phyloP scores from a whole-genome alignment of 1,140 invertebrate genomes.

The Marisa cornuarietis region DNA sequence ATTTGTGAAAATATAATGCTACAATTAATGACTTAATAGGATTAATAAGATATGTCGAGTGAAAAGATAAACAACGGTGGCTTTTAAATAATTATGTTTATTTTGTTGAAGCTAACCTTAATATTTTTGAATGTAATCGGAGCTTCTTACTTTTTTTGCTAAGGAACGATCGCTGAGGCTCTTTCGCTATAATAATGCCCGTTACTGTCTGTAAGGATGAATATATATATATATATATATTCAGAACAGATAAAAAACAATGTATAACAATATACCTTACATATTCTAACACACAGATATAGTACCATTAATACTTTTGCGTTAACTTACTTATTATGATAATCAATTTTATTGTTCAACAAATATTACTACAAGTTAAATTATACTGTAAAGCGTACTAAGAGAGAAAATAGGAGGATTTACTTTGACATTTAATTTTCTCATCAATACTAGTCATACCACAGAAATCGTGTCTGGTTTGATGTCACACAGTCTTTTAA shows the following conservation, averaged over 20 bases:
- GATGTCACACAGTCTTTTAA: slow-evolving; percentile 14
- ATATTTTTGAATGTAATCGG: too few species aligned
- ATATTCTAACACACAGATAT: too few species aligned
- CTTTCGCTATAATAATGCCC: slow-evolving; percentile 52
- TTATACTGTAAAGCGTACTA: too few species aligned
- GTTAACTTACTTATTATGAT: too few species aligned
- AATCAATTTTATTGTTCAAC: too few species aligned
- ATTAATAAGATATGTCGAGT: background rate
- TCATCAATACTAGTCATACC: background rate
- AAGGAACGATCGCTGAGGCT: slow-evolving; percentile 42
- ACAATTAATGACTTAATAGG: background rate
- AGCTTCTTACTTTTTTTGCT: slow-evolving; percentile 48
- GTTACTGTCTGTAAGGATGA: slow-evolving; percentile 38
- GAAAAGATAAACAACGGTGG: background rate
- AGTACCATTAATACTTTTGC: too few species aligned
- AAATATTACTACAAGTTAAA: too few species aligned
- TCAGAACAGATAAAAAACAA: background rate
- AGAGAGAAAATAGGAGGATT: too few species aligned
- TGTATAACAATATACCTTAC: background rate
- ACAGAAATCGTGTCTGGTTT: background rate
- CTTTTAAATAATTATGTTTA: background rate
- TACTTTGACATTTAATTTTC: too few species aligned
- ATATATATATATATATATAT: background rate
- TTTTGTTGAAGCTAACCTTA: background rate
- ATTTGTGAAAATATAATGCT: too few species aligned